These are phyloP conservation scores for Cheilosia soror DNA, from an alignment of 2,888 invertebrate genomes.

Conservation along the genomic window DNA sequence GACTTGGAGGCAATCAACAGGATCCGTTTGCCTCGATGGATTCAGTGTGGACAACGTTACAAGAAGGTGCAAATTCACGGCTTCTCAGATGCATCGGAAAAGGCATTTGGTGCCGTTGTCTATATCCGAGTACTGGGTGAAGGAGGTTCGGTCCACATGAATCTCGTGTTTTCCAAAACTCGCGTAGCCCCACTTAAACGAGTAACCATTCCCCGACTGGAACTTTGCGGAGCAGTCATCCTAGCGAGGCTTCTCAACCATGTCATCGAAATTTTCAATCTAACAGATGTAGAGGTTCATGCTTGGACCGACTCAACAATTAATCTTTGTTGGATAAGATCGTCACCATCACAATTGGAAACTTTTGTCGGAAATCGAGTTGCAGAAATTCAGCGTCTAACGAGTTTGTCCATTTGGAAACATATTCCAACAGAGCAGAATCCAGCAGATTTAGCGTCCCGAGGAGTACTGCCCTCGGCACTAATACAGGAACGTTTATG, in stretches of 20 bases:
- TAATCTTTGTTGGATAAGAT: neutral
- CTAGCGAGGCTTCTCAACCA: neutral
- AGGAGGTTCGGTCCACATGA: neutral
- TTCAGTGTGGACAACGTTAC: neutral
- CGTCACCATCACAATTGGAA: neutral
- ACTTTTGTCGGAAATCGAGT: neutral
- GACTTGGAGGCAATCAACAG: neutral
- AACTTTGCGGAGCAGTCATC: neutral
- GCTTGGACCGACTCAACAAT: conserved; percentile 58
- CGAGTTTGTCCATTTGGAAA: neutral
- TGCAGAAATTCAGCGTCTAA: neutral
- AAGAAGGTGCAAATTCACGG: neutral
- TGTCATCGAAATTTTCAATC: neutral
- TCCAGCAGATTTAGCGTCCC: neutral
- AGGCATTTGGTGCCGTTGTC: neutral
- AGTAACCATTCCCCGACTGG: conserved; percentile 6
- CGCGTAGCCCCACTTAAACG: neutral
- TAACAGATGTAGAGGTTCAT: neutral
- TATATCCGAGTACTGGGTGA: neutral
- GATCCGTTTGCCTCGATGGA: neutral
- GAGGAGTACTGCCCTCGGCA: neutral
- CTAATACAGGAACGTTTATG: neutral
- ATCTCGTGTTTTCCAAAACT: neutral
- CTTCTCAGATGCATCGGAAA: conserved; percentile 13
- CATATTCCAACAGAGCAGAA: neutral